Evolutionary conservation across 92 coral and sea anemone species (phyloP).

Genomic region (Hydrozoanthus gracilis): DNA sequence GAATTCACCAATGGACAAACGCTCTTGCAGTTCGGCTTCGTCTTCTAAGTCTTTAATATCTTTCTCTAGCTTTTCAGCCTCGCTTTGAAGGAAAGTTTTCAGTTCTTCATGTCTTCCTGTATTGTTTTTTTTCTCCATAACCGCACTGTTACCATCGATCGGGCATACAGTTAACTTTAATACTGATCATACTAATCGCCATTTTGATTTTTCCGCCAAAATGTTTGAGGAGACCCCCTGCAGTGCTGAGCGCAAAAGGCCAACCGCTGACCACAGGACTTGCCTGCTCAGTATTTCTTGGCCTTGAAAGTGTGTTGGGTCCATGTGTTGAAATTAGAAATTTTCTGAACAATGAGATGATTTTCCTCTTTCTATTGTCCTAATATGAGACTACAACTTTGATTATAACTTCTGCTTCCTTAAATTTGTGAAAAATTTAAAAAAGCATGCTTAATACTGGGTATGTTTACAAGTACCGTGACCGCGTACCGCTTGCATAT

Average conservation of each 20-base stretch:
- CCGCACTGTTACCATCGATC: conserved; percentile 33
- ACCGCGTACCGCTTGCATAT: too few species aligned
- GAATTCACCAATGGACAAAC: conserved; percentile 46
- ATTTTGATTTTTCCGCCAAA: conserved; percentile 62
- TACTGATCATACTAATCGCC: conserved; percentile 65
- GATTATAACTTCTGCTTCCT: too few species aligned
- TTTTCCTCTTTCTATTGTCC: not conserved
- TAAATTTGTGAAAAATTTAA: too few species aligned
- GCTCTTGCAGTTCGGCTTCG: conserved; percentile 64
- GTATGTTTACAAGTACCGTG: too few species aligned
- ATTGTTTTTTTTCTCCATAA: conserved; percentile 52
- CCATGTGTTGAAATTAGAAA: not conserved
- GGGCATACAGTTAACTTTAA: not conserved
- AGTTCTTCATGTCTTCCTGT: conserved; percentile 44
- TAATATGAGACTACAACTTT: too few species aligned
- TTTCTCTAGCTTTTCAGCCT: conserved; percentile 65
- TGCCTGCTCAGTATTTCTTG: conserved; percentile 46
- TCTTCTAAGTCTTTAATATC: conserved; percentile 74
- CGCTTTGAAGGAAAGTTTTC: conserved; percentile 62
- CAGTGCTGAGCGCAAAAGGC: not conserved
- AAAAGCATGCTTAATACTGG: conserved; percentile 22
- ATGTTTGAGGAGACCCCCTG: not conserved
- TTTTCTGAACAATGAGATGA: not conserved
- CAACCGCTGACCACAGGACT: conserved; percentile 22
- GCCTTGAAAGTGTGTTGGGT: not conserved